phyloP scores from a whole-genome alignment of 2,113 vertebrate genomes.

The Etheostoma cragini region DNA sequence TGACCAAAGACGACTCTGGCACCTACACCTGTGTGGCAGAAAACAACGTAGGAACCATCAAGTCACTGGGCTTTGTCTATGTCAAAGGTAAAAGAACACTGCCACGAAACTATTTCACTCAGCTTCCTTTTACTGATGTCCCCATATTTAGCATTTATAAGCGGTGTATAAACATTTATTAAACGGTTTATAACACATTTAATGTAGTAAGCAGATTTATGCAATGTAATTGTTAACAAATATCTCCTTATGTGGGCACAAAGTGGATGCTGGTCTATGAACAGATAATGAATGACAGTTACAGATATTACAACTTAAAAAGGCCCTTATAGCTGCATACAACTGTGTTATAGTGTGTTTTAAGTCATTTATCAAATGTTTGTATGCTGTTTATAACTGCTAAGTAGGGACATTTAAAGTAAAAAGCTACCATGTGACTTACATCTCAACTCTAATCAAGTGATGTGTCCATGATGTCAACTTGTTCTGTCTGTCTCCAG shows the following conservation, averaged over 20 bases:
- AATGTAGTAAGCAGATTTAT: neutral
- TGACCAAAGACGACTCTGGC: slow-evolving; percentile 92
- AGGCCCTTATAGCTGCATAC: neutral
- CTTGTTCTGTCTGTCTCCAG: slow-evolving; percentile 71
- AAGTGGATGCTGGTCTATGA: neutral
- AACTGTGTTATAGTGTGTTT: neutral
- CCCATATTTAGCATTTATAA: neutral
- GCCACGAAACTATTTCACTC: neutral
- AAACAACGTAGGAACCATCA: slow-evolving; percentile 91
- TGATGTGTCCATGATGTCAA: neutral
- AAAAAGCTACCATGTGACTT: neutral
- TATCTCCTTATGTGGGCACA: neutral
- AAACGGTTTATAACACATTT: neutral
- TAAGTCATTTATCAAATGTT: neutral
- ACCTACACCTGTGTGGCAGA: slow-evolving; percentile 94
- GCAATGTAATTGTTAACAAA: neutral
- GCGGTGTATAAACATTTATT: neutral
- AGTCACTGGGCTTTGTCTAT: slow-evolving; percentile 91
- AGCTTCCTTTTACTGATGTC: neutral
- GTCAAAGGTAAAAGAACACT: slow-evolving; percentile 89
- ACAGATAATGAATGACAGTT: neutral
- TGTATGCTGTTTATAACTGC: neutral
- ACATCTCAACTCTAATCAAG: neutral
- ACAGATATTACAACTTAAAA: neutral
- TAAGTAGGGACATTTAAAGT: neutral